Evolutionary conservation across 2,888 invertebrate species (phyloP), one percentile per base, ranked within the genome.

Genomic region (Bunonema sp.): DNA sequence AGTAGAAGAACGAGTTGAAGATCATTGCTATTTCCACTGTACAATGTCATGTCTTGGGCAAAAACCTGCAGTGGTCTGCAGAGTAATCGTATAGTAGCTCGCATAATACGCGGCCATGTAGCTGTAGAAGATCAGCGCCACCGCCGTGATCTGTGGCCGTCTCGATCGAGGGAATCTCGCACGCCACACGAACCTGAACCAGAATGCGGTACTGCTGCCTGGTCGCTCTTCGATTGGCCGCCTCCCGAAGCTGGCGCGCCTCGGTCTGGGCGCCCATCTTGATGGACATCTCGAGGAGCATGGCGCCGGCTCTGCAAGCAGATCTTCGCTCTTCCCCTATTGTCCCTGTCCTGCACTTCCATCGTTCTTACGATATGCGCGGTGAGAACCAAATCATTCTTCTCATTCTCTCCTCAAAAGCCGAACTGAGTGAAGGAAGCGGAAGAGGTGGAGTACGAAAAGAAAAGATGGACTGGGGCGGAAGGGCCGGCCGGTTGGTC

Each of bases 1-100:
- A 67, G 46, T 68, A 67, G 47, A 65, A 66, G 44, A 67, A 59
- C 31, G 51, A 52, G 39, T 67, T 67, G 52, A 68, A 61, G 19
- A 66, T 51, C 41, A 63, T 54, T n/a, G 55, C 57, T n/a, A n/a
- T n/a, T n/a, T n/a, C n/a, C n/a, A n/a, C n/a, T n/a, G n/a, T 4
- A 4, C 29, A 29, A 12, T 12, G 7, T 5, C 26, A 26, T 12
- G 7, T 26, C 7, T 8, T 8, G 26, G 26, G 26, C 5, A 26
- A n/a, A n/a, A n/a, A n/a, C n/a, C n/a, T 31, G 52, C 49, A 8
- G 45, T 50, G 15, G 52, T 48, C 24, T 47, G 44, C 37, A 56
- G 48, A 21, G 16, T 34, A 26, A 43, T 34, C 23, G 49, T 50
- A 45, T 67, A 64, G 49, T 59, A 66, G n/a, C 59, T 53, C 20